These are phyloP conservation scores for Prorops nasuta DNA, from an alignment of 1,140 invertebrate species.

Conservation along the genomic window DNA sequence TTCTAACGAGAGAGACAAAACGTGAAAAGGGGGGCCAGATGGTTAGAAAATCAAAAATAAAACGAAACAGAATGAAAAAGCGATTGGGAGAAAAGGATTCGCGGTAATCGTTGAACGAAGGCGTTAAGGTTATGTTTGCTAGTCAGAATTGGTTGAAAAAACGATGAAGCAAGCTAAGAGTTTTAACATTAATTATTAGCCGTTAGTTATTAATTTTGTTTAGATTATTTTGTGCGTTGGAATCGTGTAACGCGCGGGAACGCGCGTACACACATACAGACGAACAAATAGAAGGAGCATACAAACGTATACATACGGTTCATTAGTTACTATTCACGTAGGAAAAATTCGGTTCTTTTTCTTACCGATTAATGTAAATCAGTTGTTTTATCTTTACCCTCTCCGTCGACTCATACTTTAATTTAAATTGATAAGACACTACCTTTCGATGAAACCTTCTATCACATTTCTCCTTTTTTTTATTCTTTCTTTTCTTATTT, in stretches of 20 bases:
- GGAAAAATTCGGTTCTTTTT: conserved; percentile 10
- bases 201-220: conserved; percentile 22
- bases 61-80: neutral
- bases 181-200: conserved; percentile 28
- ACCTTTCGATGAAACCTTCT: too few species aligned
- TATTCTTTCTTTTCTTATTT: too few species aligned
- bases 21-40: neutral
- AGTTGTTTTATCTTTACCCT: neutral
- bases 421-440: too few species aligned
- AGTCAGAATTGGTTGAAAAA: conserved; percentile 54
- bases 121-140: conserved; percentile 51
- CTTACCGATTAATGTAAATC: conserved; percentile 15
- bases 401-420: conserved; percentile 23
- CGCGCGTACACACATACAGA: neutral
- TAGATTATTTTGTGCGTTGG: neutral
- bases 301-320: conserved; percentile 42
- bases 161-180: conserved; percentile 34
- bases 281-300: neutral
- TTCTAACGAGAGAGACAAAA: conserved; percentile 5
- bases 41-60: neutral
- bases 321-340: conserved; percentile 55
- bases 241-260: neutral
- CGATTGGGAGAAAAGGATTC: too few species aligned
- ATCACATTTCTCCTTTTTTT: too few species aligned
- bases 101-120: conserved; percentile 35